Percentiles rank a stretch among this genome's conserved stretches.
phyloP scores from a whole-genome alignment of 2,888 invertebrate species.

The Oligia strigilis region DNA sequence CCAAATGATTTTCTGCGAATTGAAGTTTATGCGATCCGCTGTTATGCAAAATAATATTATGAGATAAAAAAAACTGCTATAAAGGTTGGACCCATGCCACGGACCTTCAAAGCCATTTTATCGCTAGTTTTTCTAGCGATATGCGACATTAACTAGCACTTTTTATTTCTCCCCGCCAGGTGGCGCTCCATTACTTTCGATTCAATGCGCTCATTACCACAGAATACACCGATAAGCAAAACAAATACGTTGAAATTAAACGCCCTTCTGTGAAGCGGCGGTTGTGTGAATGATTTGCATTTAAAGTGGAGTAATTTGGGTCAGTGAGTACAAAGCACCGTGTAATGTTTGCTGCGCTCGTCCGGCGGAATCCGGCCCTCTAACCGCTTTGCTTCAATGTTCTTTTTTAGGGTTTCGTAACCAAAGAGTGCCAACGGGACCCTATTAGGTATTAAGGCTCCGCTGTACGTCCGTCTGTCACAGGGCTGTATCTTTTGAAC shows the following conservation, averaged over 20 bases:
- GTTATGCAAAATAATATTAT: too few relatives aligned
- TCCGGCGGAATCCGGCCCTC: constrained; percentile 46
- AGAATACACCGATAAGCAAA: constrained; percentile 40
- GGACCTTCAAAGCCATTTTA: too few relatives aligned
- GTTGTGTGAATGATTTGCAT: constrained; percentile 83
- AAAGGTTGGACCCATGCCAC: too few relatives aligned
- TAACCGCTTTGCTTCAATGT: constrained; percentile 56
- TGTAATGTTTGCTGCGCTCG: constrained; percentile 70
- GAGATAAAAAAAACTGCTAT: too few relatives aligned
- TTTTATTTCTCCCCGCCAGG: constrained; percentile 6
- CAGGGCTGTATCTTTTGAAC: neutral
- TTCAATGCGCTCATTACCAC: constrained; percentile 20
- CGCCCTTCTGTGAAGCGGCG: constrained; percentile 28
- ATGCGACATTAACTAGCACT: neutral
- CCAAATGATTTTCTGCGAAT: too few relatives aligned
- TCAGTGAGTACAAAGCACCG: constrained; percentile 73
- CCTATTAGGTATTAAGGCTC: neutral
- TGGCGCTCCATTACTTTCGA: constrained; percentile 16
- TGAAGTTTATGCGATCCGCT: too few relatives aligned
- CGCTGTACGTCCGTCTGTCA: neutral
- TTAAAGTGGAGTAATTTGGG: constrained; percentile 85
- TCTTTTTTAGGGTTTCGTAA: constrained; percentile 30
- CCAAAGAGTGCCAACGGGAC: neutral
- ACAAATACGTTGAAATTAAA: constrained; percentile 57
- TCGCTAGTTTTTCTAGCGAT: neutral